Evolutionary conservation across 2,797 vertebrate species (phyloP), one percentile per base, ranked within the genome.

Genomic region (Percopsis omiscomaycus): DNA sequence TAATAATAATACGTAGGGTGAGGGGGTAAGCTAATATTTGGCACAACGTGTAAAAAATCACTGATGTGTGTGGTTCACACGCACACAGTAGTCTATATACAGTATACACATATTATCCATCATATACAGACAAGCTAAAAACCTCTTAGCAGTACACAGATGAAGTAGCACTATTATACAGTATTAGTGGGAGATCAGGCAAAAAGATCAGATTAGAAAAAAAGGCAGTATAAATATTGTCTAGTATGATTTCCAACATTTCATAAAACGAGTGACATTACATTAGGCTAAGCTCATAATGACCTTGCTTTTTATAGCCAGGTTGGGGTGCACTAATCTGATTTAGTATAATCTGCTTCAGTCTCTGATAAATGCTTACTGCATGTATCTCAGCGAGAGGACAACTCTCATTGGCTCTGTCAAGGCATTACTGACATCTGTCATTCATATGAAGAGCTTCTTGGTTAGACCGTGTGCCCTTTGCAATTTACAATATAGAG

Each of bases 341-440:
- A 90, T 92, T 93, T 90, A 77, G 78, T 74, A 81, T 93, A 93
- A 93, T 93, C 92, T 92, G 86, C 80, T 89, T 65, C 86, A 92
- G 93, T 93, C 91, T 91, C 84, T 84, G 78, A 91, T 91, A 92
- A 92, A 92, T 91, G 91, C 92, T 93, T 92, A 93, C 91, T 78
- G 77, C 88, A 86, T 89, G 88, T 73, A 88, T 93, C 88, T 91
- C 73, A 68, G 60, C 66, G 79, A 84, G 86, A 74, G 73, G 73
- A 71, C 75, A 29, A 55, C 75, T 80, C 81, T 81, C 64, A 86
- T 84, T 89, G 89, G 88, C 81, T 77, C 30, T 61, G 53, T 70
- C 47, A 69, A 68, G 52, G 73, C 78, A 78, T 89, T 86, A 89
- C 87, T 87, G 88, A 86, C 85, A 91, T 87, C 86, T 89, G 83